These are phyloP conservation scores for Myodes glareolus DNA, from an alignment of 2,113 vertebrate genomes.

Conservation along the genomic window DNA sequence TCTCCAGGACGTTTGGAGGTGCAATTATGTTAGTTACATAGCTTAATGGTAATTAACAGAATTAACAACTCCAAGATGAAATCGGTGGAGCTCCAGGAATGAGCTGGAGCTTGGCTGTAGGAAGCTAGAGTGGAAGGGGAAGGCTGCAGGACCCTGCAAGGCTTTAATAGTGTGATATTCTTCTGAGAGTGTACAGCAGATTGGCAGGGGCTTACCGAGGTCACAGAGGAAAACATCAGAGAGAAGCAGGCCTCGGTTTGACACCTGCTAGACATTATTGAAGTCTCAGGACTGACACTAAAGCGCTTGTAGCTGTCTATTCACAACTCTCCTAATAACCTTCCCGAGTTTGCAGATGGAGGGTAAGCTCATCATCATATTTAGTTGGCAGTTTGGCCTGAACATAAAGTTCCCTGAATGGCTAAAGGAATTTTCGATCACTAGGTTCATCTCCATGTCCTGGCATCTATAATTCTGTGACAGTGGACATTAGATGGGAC, in stretches of 20 bases:
- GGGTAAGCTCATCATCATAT: neutral
- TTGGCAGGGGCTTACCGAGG: constrained; percentile 48
- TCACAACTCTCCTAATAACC: constrained; percentile 62
- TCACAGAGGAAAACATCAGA: constrained; percentile 55
- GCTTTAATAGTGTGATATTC: neutral
- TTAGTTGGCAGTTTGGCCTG: constrained; percentile 27
- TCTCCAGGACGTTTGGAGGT: neutral
- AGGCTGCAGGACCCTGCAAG: neutral
- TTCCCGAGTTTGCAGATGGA: constrained; percentile 59
- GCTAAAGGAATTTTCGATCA: neutral
- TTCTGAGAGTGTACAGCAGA: neutral
- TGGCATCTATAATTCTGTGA: neutral
- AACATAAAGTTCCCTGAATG: constrained; percentile 13
- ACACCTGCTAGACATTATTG: constrained; percentile 79
- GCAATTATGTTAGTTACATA: neutral
- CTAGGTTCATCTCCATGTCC: neutral
- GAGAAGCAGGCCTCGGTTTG: constrained; percentile 43
- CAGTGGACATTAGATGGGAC: neutral
- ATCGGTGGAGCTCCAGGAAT: neutral
- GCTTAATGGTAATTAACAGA: neutral
- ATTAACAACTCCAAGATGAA: neutral
- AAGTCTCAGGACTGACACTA: constrained; percentile 61
- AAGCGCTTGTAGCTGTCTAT: constrained; percentile 65
- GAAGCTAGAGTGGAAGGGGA: neutral
- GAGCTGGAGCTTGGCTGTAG: neutral